These are phyloP conservation scores for Parus major DNA, from an alignment of 2,113 vertebrate species.

Conservation along the genomic window DNA sequence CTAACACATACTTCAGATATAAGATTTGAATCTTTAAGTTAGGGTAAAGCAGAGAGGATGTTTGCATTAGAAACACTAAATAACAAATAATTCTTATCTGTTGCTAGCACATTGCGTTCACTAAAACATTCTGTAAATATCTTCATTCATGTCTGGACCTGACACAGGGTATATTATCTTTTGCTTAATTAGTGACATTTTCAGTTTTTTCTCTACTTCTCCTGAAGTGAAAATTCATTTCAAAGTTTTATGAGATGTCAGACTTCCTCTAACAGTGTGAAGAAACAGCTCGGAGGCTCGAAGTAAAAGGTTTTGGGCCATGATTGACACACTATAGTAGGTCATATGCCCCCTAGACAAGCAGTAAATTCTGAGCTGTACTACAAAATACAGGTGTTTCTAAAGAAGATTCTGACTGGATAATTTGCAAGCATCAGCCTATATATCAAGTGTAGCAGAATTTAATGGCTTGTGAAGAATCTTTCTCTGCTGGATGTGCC, in stretches of 20 bases:
- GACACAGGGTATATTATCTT: neutral
- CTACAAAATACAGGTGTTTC: constrained; percentile 66
- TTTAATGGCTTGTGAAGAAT: constrained; percentile 1
- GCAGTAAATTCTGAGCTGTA: constrained; percentile 57
- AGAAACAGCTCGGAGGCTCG: constrained; percentile 26
- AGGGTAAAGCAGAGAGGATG: neutral
- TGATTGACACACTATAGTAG: constrained; percentile 55
- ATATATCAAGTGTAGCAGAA: constrained; percentile 51
- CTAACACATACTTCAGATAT: neutral
- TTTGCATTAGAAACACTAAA: neutral
- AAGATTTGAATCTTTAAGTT: neutral
- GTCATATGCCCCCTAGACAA: constrained; percentile 48
- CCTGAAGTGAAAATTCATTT: constrained; percentile 37
- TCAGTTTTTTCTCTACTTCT: neutral
- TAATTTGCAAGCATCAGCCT: constrained; percentile 60
- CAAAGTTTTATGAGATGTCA: constrained; percentile 69
- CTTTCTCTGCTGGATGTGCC: constrained; percentile 5
- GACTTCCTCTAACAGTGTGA: constrained; percentile 47
- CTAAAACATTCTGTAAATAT: constrained; percentile 8
- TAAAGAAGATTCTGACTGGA: constrained; percentile 41
- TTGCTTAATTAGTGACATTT: constrained; percentile 30
- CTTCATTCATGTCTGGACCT: neutral
- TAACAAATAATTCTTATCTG: neutral
- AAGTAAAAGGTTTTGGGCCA: constrained; percentile 46
- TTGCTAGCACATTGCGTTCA: neutral